Evolutionary conservation across 2,113 vertebrate genomes (phyloP).

Genomic region (Gobius niger): DNA sequence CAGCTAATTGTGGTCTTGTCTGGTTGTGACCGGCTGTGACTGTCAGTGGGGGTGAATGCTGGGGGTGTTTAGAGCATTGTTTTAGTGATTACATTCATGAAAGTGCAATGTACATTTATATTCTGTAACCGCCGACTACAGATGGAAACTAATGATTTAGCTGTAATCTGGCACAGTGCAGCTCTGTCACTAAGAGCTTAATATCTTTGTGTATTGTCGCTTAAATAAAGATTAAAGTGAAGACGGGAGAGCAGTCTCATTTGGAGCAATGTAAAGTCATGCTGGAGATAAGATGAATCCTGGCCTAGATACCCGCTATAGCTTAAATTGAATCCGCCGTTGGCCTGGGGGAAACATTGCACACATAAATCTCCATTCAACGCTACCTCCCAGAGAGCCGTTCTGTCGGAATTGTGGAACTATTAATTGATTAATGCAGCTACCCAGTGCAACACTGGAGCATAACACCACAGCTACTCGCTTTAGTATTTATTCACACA

Average conservation of each 20-base stretch:
- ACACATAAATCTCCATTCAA: conserved; percentile 26
- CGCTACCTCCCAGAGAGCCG: conserved; percentile 16
- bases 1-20: too few relatives aligned
- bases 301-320: conserved; percentile 41
- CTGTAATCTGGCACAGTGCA: too few relatives aligned
- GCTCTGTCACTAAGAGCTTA: too few relatives aligned
- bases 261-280: conserved; percentile 52
- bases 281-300: conserved; percentile 57
- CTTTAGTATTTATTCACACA: conserved; percentile 26
- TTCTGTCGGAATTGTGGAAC: conserved; percentile 34
- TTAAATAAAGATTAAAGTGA: conserved; percentile 3
- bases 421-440: conserved; percentile 51
- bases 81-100: too few relatives aligned
- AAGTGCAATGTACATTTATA: too few relatives aligned
- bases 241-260: conserved; percentile 50
- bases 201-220: too few relatives aligned
- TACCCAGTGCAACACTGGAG: conserved; percentile 13
- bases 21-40: too few relatives aligned
- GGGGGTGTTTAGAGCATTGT: too few relatives aligned
- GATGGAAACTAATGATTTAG: too few relatives aligned
- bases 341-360: conserved; percentile 15
- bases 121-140: too few relatives aligned
- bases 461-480: conserved; percentile 19
- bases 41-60: too few relatives aligned
- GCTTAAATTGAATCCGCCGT: conserved; percentile 59